phyloP scores from a whole-genome alignment of 2,113 vertebrate species.

The Danionella cerebrum region DNA sequence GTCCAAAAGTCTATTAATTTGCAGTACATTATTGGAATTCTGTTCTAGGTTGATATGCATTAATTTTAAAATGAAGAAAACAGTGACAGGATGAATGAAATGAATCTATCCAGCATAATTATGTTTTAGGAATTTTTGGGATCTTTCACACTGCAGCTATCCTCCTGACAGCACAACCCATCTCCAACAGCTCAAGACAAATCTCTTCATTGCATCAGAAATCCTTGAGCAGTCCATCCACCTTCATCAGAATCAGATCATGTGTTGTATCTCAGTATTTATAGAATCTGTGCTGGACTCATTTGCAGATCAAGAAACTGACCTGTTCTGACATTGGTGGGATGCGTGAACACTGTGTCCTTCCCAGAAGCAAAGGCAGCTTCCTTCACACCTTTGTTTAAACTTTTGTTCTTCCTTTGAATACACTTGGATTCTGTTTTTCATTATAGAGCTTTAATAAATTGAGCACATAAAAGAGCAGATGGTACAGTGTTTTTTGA shows the following conservation, averaged over 20 bases:
- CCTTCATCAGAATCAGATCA: not conserved
- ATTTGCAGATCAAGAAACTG: not conserved
- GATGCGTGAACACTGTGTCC: not conserved
- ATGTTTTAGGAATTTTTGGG: too few relatives aligned
- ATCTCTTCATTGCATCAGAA: not conserved
- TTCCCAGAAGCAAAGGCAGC: not conserved
- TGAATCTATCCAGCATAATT: too few relatives aligned
- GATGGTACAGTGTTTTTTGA: too few relatives aligned
- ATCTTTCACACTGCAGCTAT: too few relatives aligned
- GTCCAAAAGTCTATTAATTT: not conserved
- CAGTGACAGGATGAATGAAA: too few relatives aligned
- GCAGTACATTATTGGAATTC: not conserved
- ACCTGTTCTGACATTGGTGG: not conserved
- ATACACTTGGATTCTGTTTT: too few relatives aligned
- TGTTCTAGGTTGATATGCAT: not conserved
- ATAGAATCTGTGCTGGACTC: not conserved
- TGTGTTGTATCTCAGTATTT: slow-evolving; percentile 2
- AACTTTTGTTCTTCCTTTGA: not conserved
- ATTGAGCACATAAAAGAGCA: too few relatives aligned
- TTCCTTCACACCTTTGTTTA: not conserved
- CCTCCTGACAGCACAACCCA: not conserved
- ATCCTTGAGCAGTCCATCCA: not conserved
- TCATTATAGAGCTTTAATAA: not conserved
- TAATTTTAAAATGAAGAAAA: not conserved
- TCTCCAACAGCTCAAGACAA: not conserved